These are phyloP conservation scores for Florisuga fusca DNA, from an alignment of 2,797 vertebrate genomes.

Conservation along the genomic window DNA sequence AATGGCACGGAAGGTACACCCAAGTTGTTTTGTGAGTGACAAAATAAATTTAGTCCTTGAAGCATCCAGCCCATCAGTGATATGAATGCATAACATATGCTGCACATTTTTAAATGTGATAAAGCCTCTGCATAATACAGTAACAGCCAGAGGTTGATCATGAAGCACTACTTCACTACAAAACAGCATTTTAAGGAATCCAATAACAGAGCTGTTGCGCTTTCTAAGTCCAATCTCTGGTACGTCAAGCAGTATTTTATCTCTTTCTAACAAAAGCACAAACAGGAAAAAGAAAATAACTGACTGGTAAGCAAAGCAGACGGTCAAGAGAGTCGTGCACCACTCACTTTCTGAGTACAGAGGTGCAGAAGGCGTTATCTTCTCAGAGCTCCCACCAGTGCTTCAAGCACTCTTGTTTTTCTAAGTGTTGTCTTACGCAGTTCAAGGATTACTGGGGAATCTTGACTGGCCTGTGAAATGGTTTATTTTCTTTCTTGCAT, in stretches of 20 bases:
- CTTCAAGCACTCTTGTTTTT: background rate
- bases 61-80: background rate
- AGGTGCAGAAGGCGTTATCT: background rate
- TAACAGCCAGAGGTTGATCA: background rate
- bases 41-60: background rate
- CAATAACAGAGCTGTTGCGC: background rate
- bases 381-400: background rate
- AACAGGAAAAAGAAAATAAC: background rate
- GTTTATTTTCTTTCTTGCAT: constrained; percentile 51
- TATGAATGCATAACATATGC: background rate
- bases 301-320: background rate
- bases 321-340: background rate
- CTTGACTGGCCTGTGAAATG: background rate
- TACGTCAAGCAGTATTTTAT: background rate
- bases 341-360: background rate
- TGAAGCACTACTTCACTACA: background rate
- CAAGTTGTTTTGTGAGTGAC: background rate
- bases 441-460: constrained; percentile 58
- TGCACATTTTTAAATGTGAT: background rate
- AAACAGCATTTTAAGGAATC: background rate
- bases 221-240: rapidly evolving
- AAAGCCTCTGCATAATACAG: background rate
- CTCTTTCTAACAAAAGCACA: background rate
- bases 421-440: constrained; percentile 13
- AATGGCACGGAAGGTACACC: background rate